A percentile compares a stretch with the other conserved stretches of the same genome.
These are phyloP conservation scores for Danio kyathit DNA, from an alignment of 2,797 vertebrate genomes.

Conservation along the genomic window DNA sequence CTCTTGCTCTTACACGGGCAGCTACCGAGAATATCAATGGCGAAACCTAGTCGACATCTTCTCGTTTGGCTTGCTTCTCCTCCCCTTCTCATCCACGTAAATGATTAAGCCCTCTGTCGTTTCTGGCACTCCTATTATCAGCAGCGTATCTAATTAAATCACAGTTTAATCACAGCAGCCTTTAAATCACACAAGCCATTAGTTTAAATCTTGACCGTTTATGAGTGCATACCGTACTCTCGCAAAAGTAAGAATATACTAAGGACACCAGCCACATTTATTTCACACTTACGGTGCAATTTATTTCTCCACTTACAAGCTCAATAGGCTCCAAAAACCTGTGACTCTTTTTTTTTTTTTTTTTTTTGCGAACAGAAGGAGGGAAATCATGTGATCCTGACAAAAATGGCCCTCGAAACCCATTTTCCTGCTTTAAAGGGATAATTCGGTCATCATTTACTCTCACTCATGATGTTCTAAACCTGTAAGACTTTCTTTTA, in stretches of 20 bases:
- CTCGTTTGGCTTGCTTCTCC: not conserved
- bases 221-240: not conserved
- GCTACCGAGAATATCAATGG: constrained; percentile 39
- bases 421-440: not conserved
- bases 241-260: constrained; percentile 28
- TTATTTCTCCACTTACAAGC: not conserved
- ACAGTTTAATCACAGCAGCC: constrained; percentile 67
- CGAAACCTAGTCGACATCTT: constrained; percentile 9
- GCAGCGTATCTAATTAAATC: constrained; percentile 72
- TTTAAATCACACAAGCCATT: constrained; percentile 60
- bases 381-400: not conserved
- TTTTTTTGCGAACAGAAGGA: not conserved
- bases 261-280: not conserved
- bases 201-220: constrained; percentile 40
- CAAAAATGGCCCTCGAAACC: not conserved
- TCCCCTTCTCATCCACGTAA: constrained; percentile 55
- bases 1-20: constrained; percentile 36
- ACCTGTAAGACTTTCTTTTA: not conserved
- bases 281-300: not conserved
- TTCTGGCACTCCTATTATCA: constrained; percentile 62
- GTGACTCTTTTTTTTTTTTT: not conserved
- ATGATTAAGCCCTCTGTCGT: constrained; percentile 59
- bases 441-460: not conserved
- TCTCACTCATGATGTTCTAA: not conserved
- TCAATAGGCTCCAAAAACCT: not conserved